Conservation (phyloP, 1,140 invertebrate genomes). For the Drosophila funebris region DNA sequence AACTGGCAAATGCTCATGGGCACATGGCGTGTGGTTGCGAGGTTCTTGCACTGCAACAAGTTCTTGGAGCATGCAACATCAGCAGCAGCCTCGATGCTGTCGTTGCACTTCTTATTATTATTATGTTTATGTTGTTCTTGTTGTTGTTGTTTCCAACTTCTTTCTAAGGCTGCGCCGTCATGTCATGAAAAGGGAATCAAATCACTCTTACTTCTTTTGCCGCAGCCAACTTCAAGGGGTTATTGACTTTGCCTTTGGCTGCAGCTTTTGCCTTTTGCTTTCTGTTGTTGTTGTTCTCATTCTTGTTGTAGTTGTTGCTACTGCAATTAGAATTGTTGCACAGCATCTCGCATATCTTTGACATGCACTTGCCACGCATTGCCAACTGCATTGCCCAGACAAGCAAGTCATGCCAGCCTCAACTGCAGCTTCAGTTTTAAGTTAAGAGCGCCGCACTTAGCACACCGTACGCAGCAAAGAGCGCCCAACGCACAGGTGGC, state of each 20-base stretch:
- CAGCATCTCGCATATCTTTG: neutral
- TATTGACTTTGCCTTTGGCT: slow-evolving; percentile 72
- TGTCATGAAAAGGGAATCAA: slow-evolving; percentile 79
- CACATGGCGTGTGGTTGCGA: slow-evolving; percentile 70
- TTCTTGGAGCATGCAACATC: slow-evolving; percentile 43
- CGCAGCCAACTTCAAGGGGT: slow-evolving; percentile 41
- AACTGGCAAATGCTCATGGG: slow-evolving; percentile 78
- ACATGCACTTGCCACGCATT: slow-evolving; percentile 55
- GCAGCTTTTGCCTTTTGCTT: slow-evolving; percentile 63
- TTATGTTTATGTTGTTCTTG: neutral
- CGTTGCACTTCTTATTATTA: too few species aligned
- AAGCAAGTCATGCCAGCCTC: slow-evolving; percentile 60
- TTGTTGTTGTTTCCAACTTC: slow-evolving; percentile 14
- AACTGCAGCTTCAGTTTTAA: slow-evolving; percentile 30
- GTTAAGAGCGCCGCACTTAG: slow-evolving; percentile 22
- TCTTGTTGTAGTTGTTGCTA: slow-evolving; percentile 3
- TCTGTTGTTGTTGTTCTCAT: slow-evolving; percentile 17
- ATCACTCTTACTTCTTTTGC: slow-evolving; percentile 78
- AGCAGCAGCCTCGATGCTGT: neutral
- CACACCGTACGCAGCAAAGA: neutral
- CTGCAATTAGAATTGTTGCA: slow-evolving; percentile 67
- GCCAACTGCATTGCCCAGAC: slow-evolving; percentile 28
- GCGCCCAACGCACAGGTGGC: slow-evolving; percentile 58
- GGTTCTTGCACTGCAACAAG: slow-evolving; percentile 72
- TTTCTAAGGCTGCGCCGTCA: slow-evolving; percentile 47